A percentile compares a stretch with the other conserved stretches of the same genome.
Conservation (phyloP, 2,888 invertebrate genomes). For the Torymus texanus region DNA sequence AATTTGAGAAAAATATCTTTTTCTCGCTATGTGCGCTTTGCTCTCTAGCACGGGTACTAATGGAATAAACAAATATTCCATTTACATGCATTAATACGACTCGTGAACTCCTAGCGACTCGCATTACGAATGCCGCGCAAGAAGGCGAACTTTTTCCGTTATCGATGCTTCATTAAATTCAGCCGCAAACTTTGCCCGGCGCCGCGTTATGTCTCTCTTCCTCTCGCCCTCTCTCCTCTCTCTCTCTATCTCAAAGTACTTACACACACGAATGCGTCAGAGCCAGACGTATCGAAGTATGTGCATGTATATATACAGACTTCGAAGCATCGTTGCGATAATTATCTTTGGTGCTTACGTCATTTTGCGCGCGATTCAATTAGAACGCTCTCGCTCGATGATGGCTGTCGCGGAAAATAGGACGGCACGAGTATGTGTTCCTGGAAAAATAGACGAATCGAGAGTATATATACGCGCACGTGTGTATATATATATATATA, state of each 20-base stretch:
- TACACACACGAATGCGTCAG: background rate
- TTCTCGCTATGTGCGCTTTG: background rate
- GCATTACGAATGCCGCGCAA: background rate
- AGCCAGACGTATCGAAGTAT: no score
- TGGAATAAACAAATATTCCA: slow-evolving; percentile 16
- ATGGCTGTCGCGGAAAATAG: slow-evolving; percentile 3
- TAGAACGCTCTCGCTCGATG: background rate
- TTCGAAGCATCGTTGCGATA: slow-evolving; percentile 32
- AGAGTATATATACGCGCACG: no score
- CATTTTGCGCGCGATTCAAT: slow-evolving; percentile 29
- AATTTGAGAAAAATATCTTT: no score
- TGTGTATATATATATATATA: no score
- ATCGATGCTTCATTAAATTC: slow-evolving; percentile 53
- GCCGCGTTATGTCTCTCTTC: no score
- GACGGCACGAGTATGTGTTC: background rate
- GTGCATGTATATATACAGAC: background rate
- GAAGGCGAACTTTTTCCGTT: slow-evolving; percentile 46
- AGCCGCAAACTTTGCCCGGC: slow-evolving; percentile 38
- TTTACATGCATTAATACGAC: slow-evolving; percentile 5
- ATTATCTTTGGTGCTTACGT: slow-evolving; percentile 33
- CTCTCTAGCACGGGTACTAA: background rate
- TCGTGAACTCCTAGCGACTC: background rate
- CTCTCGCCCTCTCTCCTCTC: no score
- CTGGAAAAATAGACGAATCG: no score
- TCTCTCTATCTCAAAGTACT: slow-evolving; percentile 12